Base-by-base conservation (phyloP, 2,113 vertebrate genomes). In the Platichthys stellatus region DNA sequence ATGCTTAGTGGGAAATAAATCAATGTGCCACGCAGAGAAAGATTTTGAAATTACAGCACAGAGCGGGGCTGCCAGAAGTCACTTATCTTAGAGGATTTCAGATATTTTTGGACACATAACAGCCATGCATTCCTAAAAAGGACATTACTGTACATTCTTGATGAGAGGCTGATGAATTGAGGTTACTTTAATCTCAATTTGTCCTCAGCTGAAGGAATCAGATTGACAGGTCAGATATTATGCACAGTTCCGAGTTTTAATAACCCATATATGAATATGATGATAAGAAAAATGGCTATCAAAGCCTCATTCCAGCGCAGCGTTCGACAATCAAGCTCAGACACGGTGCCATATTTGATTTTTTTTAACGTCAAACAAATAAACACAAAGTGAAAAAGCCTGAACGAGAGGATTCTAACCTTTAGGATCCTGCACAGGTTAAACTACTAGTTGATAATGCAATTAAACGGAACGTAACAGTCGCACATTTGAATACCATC, bases 1-100 rank as follows among this genome's bases (percentile, higher is more conserved):
- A 69, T 78, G 65, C 87, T 76, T 43, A 23, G 72, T 54, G 63
- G 73, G 58, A 26, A 69, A 88, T 86, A 82, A 80, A 85, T 88
- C 82, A 83, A 68, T 17, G 67, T 60, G 63, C 43, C 66, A 49
- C 3, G 11, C 18, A 13, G 43, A 31, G 23, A 17, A 10, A 20
- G 45, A 58, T 76, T 75, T 71, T 28, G 17, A 68, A 83, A 70
- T 64, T 35, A 60, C 20, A 35, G 63, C 11, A n/a, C 51, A 15
- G 69, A 69, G 31, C 64, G 10, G 12, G n/a, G 45, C 72, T 62
- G 65, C 49, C 5, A 54, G 68, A 43, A 35, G 21, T 54, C 69
- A 56, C 47, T 64, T 56, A 23, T 70, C 63, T 65, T 21, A 10
- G 49, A 53, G 51, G 58, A 45, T 64, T 65, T 64, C 2, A 9